Base-by-base conservation (phyloP, 2,113 vertebrate genomes). In the Ciconia stormi region DNA sequence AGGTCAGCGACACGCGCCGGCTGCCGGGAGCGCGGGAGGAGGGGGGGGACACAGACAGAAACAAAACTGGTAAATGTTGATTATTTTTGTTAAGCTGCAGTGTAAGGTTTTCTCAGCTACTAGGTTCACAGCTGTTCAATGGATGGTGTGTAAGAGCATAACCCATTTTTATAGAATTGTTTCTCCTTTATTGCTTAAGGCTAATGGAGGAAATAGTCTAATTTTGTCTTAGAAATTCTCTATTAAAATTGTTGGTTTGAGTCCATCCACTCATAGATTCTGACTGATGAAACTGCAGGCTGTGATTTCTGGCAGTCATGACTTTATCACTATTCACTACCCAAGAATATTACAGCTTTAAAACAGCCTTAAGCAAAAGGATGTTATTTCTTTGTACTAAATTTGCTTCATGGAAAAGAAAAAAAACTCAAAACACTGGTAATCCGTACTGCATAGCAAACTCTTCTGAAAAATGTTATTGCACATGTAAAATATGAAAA, bases 401-500 rank as follows among this genome's bases (percentile, higher is more conserved):
- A 97, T 98, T 97, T 91, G 97, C 96, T 97, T 98, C 89, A 63
- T 80, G 84, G 90, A 95, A 90, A 93, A 95, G 93, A 83, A 89
- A 95, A 90, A 85, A 79, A 93, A 91, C 53, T 96, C 95, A 96
- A 96, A 97, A 98, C 98, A 98, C 98, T 98, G 98, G 98, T 98
- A 98, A 98, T 98, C 98, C 93, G 97, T 96, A 98, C 98, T 98
- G 98, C 98, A 98, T 98, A 97, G 97, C 98, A 97, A 98, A 98
- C 96, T 97, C 96, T 98, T 97, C 95, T 97, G 97, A 97, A 95
- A 97, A 97, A 98, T 97, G 98, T 99, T 99, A 98, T 99, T 99
- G 99, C 99, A 99, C 99, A 99, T 99, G 99, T 99, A 99, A 99
- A 99, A 99, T 99, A 99, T 97, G 98, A 98, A 96, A 97, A 98